Conservation (phyloP, 2,888 invertebrate genomes). For the Drosophila neoperkinsi region DNA sequence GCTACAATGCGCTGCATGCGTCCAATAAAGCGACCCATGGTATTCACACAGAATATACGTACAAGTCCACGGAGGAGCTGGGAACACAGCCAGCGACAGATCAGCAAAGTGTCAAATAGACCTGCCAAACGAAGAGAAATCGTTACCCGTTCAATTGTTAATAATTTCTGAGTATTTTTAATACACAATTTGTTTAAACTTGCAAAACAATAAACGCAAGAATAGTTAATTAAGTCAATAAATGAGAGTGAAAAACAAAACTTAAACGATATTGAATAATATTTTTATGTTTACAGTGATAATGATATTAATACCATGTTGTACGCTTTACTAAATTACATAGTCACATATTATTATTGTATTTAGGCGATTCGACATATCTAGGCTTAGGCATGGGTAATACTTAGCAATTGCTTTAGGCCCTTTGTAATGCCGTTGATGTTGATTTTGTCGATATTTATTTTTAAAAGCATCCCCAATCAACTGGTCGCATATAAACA, state of each 20-base stretch:
- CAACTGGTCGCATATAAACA: not conserved
- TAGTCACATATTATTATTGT: not conserved
- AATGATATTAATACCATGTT: not conserved
- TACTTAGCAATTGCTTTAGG: not conserved
- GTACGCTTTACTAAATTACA: not conserved
- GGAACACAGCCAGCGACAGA: conserved; percentile 34
- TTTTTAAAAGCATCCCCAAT: not conserved
- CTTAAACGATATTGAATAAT: not conserved
- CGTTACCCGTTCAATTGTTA: conserved; percentile 53
- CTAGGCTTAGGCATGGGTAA: not conserved
- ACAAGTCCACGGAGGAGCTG: conserved; percentile 56
- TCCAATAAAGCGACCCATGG: conserved; percentile 45
- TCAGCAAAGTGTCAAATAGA: conserved; percentile 44
- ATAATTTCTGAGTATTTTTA: conserved; percentile 62
- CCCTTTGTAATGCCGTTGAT: not conserved
- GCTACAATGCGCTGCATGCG: conserved; percentile 77
- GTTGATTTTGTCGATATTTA: not conserved
- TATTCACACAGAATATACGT: conserved; percentile 56
- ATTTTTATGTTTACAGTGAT: not conserved
- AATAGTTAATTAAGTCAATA: conserved; percentile 13
- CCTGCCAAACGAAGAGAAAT: conserved; percentile 20
- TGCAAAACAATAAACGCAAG: conserved; percentile 51
- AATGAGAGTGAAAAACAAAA: not conserved
- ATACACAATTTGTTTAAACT: conserved; percentile 58
- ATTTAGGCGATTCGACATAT: not conserved